Evolutionary conservation across 2,888 invertebrate genomes (phyloP).

Genomic region (Cheilosia vernalis): DNA sequence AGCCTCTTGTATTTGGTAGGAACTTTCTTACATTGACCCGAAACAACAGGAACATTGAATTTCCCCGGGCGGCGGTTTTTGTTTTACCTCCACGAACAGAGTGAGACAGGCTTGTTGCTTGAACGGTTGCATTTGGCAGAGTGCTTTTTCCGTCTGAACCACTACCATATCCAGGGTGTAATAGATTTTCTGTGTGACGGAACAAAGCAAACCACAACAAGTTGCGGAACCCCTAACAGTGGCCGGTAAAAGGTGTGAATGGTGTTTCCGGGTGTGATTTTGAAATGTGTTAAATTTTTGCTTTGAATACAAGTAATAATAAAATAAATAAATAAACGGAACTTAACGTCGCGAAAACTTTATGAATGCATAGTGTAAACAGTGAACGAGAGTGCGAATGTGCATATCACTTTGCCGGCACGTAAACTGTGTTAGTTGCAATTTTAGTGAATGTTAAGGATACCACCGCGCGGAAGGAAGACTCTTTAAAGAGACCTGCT

Average conservation of each 20-base stretch:
- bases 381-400: background rate
- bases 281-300: conserved; percentile 57
- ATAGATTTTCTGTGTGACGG: conserved; percentile 54
- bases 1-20: conserved; percentile 49
- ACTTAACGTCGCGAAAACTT: conserved; percentile 2
- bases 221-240: conserved; percentile 57
- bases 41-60: conserved; percentile 67
- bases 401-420: background rate
- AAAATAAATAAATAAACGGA: background rate
- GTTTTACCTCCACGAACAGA: conserved; percentile 13
- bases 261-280: conserved; percentile 68
- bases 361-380: too few relatives aligned
- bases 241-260: conserved; percentile 71
- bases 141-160: conserved; percentile 45
- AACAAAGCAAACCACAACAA: conserved; percentile 63
- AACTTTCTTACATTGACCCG: conserved; percentile 60
- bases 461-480: background rate
- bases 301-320: conserved; percentile 4
- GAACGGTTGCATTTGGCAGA: conserved; percentile 42
- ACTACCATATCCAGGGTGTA: conserved; percentile 19
- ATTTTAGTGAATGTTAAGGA: conserved; percentile 26
- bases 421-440: conserved; percentile 4
- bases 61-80: conserved; percentile 60
- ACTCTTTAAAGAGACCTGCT: background rate
- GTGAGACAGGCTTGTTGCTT: conserved; percentile 68